Percentiles rank a stretch among this genome's conserved stretches.
These are phyloP conservation scores for Physella acuta DNA, from an alignment of 1,140 invertebrate genomes.

Conservation along the genomic window DNA sequence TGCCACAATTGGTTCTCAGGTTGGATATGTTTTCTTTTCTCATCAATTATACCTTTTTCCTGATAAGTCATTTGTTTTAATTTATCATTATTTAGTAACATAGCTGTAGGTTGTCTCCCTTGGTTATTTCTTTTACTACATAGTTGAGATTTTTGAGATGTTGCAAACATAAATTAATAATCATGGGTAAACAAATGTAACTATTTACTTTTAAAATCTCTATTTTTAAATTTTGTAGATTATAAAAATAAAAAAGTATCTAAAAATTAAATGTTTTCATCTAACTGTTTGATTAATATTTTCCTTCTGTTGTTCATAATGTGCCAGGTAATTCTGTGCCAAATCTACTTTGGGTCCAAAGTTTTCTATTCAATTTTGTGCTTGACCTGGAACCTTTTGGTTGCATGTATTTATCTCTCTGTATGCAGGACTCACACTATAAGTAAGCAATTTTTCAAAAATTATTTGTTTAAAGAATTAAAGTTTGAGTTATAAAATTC, in stretches of 20 bases:
- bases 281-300: background rate
- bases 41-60: too few species aligned
- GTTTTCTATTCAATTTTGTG: slow-evolving; percentile 52
- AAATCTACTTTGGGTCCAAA: slow-evolving; percentile 49
- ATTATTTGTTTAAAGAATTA: slow-evolving; percentile 2
- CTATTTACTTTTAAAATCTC: too few species aligned
- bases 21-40: too few species aligned
- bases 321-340: slow-evolving; percentile 54
- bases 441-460: slow-evolving; percentile 49
- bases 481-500: too few species aligned
- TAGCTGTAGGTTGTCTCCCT: too few species aligned
- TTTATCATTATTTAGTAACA: too few species aligned
- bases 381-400: slow-evolving; percentile 59
- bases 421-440: slow-evolving; percentile 62
- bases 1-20: background rate
- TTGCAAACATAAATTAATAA: too few species aligned
- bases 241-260: background rate
- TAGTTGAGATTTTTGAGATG: too few species aligned
- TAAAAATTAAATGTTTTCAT: background rate
- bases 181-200: too few species aligned
- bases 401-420: slow-evolving; percentile 59
- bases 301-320: slow-evolving; percentile 23
- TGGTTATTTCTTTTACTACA: too few species aligned
- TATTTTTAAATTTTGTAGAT: too few species aligned
- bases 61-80: too few species aligned